These are phyloP conservation scores for Amphiprion ocellaris DNA, from an alignment of 2,113 vertebrate species.

Conservation along the genomic window DNA sequence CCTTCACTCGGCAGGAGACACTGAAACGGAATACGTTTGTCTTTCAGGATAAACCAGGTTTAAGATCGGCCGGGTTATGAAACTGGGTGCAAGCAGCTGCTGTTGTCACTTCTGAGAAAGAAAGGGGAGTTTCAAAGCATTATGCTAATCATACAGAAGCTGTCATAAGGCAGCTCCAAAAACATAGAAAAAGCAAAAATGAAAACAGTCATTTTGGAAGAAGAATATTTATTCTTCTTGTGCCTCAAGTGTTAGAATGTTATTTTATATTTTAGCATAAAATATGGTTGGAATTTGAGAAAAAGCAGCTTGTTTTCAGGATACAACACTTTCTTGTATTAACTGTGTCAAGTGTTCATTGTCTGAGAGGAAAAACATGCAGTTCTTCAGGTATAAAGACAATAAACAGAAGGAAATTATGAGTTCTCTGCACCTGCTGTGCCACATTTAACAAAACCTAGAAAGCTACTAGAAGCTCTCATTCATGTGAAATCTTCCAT, in stretches of 20 bases:
- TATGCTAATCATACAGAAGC: slow-evolving; percentile 5
- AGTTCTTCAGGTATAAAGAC: slow-evolving; percentile 2
- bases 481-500: neutral
- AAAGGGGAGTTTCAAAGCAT: slow-evolving; percentile 2
- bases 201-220: neutral
- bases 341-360: neutral
- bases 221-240: neutral
- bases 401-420: neutral
- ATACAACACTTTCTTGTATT: neutral
- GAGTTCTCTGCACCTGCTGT: neutral
- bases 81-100: slow-evolving; percentile 57
- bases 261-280: no score
- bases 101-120: slow-evolving; percentile 25
- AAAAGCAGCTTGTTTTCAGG: neutral
- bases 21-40: slow-evolving; percentile 49
- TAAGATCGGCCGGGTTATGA: slow-evolving; percentile 55
- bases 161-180: neutral
- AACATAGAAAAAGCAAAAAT: neutral
- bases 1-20: slow-evolving; percentile 54
- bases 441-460: no score
- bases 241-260: neutral
- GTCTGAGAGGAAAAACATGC: neutral
- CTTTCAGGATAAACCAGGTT: slow-evolving; percentile 56
- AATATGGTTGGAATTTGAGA: neutral
- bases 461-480: neutral